phyloP scores from a whole-genome alignment of 1,140 invertebrate species.

The Euwallacea fornicatus region DNA sequence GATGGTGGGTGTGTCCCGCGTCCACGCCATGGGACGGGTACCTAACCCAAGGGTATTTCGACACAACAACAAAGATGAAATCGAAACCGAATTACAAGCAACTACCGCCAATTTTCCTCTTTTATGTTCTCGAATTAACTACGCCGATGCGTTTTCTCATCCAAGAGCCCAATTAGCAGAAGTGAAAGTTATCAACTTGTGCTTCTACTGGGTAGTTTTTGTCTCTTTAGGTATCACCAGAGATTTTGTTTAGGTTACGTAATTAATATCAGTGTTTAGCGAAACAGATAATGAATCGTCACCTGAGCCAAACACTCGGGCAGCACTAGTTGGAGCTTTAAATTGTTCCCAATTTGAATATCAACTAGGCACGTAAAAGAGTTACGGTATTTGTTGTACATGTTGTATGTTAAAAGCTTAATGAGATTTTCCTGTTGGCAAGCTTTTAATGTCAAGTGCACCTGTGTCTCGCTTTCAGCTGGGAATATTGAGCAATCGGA shows the following conservation, averaged over 20 bases:
- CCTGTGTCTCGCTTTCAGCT: constrained; percentile 4
- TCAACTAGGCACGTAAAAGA: not conserved
- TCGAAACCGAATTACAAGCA: constrained; percentile 17
- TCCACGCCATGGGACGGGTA: constrained; percentile 8
- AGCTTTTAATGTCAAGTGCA: not conserved
- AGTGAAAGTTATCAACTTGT: too few species aligned
- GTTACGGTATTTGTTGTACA: constrained; percentile 14
- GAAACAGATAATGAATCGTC: too few species aligned
- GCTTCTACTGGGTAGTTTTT: too few species aligned
- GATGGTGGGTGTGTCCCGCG: not conserved
- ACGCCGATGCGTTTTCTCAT: not conserved
- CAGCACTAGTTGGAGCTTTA: not conserved
- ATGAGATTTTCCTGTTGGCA: constrained; percentile 12
- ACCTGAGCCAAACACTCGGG: too few species aligned
- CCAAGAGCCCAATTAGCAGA: too few species aligned
- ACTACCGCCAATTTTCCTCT: not conserved
- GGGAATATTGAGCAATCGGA: constrained; percentile 1
- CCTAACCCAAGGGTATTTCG: not conserved
- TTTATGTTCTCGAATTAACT: constrained; percentile 7
- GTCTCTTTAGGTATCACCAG: too few species aligned
- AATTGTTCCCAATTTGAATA: constrained; percentile 5
- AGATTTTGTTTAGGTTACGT: too few species aligned
- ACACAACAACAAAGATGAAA: constrained; percentile 18
- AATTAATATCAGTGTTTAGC: too few species aligned
- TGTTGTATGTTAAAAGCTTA: constrained; percentile 8